A percentile compares a stretch with the other conserved stretches of the same genome.
Conservation (phyloP, 2,888 invertebrate genomes). For the Leucophenga montana region DNA sequence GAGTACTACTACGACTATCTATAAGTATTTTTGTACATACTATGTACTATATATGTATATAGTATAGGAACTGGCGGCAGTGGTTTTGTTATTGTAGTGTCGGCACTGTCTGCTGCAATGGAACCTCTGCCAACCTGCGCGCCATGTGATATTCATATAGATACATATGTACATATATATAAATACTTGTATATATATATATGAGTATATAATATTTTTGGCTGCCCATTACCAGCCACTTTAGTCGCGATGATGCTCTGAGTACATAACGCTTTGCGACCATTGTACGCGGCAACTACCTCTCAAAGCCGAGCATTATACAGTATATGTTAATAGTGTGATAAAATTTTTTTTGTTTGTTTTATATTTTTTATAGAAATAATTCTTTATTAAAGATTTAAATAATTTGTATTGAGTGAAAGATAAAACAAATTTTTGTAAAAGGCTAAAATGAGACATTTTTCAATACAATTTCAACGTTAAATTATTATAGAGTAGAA, state of each 20-base stretch:
- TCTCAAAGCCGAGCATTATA: too few species aligned
- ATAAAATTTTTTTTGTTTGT: too few species aligned
- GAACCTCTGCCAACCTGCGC: neutral
- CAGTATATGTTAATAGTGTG: too few species aligned
- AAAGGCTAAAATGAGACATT: too few species aligned
- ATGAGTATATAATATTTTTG: slow-evolving; percentile 37
- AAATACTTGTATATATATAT: slow-evolving; percentile 30
- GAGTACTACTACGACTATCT: slow-evolving; percentile 4
- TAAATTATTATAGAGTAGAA: too few species aligned
- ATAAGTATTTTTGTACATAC: slow-evolving; percentile 12
- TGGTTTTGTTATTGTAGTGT: slow-evolving; percentile 20
- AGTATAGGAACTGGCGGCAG: slow-evolving; percentile 30
- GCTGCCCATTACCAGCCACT: slow-evolving; percentile 32
- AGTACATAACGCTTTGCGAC: neutral
- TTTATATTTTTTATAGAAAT: too few species aligned
- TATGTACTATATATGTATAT: slow-evolving; percentile 11
- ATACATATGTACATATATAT: slow-evolving; percentile 12
- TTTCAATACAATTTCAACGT: too few species aligned
- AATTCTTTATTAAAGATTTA: too few species aligned
- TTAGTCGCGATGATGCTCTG: slow-evolving; percentile 32
- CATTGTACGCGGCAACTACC: too few species aligned
- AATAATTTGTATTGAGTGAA: too few species aligned
- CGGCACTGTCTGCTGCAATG: slow-evolving; percentile 20
- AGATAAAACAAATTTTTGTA: too few species aligned
- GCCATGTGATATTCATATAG: slow-evolving; percentile 5